phyloP scores from a whole-genome alignment of 2,888 invertebrate genomes.

The Lasioglossum marginatum region DNA sequence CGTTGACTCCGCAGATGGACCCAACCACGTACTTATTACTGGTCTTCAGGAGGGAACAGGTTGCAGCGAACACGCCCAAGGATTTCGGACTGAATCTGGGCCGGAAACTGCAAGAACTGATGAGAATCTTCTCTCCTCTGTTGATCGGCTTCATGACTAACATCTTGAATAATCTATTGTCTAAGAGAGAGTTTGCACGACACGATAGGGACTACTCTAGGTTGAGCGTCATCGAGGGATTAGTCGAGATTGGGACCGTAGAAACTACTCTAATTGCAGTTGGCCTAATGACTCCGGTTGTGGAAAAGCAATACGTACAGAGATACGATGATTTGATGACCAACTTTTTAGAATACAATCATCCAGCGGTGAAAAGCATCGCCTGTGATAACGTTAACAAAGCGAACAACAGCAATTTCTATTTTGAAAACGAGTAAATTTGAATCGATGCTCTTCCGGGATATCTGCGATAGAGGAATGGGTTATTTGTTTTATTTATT shows the following conservation, averaged over 20 bases:
- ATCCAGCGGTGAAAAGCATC: slow-evolving; percentile 37
- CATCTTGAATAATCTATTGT: neutral
- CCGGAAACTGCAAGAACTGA: slow-evolving; percentile 33
- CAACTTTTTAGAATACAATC: neutral
- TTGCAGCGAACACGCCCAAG: neutral
- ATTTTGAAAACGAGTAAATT: neutral
- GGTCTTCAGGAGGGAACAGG: slow-evolving; percentile 39
- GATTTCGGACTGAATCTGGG: slow-evolving; percentile 57
- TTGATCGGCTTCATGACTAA: slow-evolving; percentile 5
- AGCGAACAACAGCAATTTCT: neutral
- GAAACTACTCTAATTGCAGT: slow-evolving; percentile 45
- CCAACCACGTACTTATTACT: slow-evolving; percentile 62
- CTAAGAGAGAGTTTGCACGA: rapidly evolving
- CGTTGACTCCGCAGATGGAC: slow-evolving; percentile 63
- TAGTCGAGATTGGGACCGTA: neutral
- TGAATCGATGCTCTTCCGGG: neutral
- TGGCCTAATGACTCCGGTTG: slow-evolving; percentile 20
- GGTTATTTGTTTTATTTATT: neutral
- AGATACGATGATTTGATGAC: slow-evolving; percentile 10
- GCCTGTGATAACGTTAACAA: slow-evolving; percentile 29
- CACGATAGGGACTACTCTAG: neutral
- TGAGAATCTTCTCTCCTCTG: slow-evolving; percentile 31
- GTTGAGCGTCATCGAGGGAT: slow-evolving; percentile 36
- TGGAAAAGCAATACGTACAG: rapidly evolving
- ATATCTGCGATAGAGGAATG: neutral